Conservation (phyloP, 2,113 vertebrate genomes). For the Tonatia bakeri region DNA sequence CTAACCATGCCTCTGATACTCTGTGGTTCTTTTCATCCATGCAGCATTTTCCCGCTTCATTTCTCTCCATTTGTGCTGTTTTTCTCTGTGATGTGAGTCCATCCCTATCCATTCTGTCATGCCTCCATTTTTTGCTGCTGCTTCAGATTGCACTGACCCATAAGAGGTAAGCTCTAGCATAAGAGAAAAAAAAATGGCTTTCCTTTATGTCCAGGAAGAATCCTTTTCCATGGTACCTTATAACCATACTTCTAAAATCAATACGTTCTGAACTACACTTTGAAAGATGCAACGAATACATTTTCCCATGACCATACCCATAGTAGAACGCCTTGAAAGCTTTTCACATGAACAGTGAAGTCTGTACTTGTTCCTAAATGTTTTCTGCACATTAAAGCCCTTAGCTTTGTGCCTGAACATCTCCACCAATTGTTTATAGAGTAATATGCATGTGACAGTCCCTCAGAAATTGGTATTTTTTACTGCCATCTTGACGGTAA, state of each 20-base stretch:
- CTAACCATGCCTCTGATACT: slow-evolving; percentile 69
- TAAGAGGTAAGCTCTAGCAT: slow-evolving; percentile 73
- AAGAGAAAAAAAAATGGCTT: not conserved
- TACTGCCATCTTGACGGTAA: not conserved
- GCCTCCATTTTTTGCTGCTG: slow-evolving; percentile 80
- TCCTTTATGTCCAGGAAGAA: not conserved
- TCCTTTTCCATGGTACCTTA: not conserved
- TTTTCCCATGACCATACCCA: not conserved
- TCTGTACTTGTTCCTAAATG: not conserved
- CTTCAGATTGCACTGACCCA: slow-evolving; percentile 76
- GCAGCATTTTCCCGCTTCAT: slow-evolving; percentile 78
- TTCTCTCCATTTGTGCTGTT: slow-evolving; percentile 83
- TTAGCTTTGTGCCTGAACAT: not conserved
- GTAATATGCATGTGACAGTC: not conserved
- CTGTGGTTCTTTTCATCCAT: slow-evolving; percentile 82
- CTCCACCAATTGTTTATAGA: not conserved
- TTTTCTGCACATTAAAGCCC: not conserved
- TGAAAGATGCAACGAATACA: not conserved
- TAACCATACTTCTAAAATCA: not conserved
- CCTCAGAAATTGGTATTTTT: not conserved
- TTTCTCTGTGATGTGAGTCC: slow-evolving; percentile 82
- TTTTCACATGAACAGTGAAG: not conserved
- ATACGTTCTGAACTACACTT: not conserved
- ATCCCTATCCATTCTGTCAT: slow-evolving; percentile 81
- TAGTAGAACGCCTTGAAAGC: not conserved